A percentile compares a stretch with the other conserved stretches of the same genome.
Evolutionary conservation across 2,888 invertebrate species (phyloP).

Genomic region (Carcina quercana): DNA sequence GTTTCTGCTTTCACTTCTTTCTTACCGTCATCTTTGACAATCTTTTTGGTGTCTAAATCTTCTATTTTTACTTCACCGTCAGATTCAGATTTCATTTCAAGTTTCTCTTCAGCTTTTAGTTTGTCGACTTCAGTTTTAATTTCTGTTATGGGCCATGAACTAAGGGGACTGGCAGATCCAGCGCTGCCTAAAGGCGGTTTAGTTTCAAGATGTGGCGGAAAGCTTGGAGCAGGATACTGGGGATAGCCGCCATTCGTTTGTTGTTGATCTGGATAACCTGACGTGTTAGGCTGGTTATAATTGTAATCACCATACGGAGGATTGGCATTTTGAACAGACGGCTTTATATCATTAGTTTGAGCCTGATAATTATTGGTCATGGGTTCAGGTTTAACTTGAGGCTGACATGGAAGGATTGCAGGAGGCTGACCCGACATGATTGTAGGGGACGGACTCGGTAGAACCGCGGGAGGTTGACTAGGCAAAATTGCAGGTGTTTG

Average conservation of each 20-base stretch:
- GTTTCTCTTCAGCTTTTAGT: slow-evolving; percentile 59
- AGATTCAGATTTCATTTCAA: slow-evolving; percentile 66
- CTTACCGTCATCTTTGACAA: slow-evolving; percentile 51
- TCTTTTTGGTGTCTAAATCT: slow-evolving; percentile 64
- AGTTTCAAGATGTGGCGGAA: slow-evolving; percentile 47
- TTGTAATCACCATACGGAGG: slow-evolving; percentile 39
- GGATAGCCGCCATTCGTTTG: slow-evolving; percentile 40
- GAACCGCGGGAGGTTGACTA: slow-evolving; percentile 21
- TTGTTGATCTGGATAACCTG: slow-evolving; percentile 35
- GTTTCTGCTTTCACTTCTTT: slow-evolving; percentile 23
- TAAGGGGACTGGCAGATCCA: slow-evolving; percentile 51
- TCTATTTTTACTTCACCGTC: slow-evolving; percentile 70
- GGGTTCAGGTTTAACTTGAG: slow-evolving; percentile 30
- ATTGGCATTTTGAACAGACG: slow-evolving; percentile 28
- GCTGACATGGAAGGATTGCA: slow-evolving; percentile 21
- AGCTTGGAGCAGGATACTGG: slow-evolving; percentile 45
- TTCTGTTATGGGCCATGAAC: slow-evolving; percentile 61
- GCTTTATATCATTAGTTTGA: slow-evolving; percentile 30
- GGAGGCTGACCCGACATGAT: slow-evolving; percentile 27
- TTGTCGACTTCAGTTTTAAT: slow-evolving; percentile 58
- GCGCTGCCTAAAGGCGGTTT: slow-evolving; percentile 56
- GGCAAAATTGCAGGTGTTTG: slow-evolving; percentile 24
- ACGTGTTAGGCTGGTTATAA: slow-evolving; percentile 37
- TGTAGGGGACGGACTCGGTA: no score
- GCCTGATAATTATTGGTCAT: slow-evolving; percentile 26